These are phyloP conservation scores for Phoebastria nigripes DNA, from an alignment of 2,797 vertebrate species.

Conservation along the genomic window DNA sequence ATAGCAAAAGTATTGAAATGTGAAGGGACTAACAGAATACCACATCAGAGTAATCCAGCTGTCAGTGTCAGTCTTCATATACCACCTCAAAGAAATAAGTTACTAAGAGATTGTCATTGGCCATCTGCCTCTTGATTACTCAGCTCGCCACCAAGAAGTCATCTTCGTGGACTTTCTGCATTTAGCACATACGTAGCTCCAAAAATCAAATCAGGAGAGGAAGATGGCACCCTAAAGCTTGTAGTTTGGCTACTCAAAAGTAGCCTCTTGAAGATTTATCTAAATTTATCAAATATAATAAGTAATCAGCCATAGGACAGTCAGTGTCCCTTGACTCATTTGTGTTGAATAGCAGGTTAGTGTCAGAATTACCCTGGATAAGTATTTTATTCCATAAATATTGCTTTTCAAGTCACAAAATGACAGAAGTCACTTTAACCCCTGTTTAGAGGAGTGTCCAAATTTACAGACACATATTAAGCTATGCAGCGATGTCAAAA, in stretches of 20 bases:
- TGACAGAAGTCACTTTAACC: background rate
- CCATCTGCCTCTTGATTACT: background rate
- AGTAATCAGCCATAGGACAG: background rate
- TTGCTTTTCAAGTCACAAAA: background rate
- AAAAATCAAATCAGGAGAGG: background rate
- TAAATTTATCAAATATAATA: background rate
- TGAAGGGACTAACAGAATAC: background rate
- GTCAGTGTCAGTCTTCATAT: background rate
- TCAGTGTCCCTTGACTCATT: background rate
- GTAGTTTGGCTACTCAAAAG: background rate
- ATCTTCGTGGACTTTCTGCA: background rate
- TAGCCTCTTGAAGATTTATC: background rate
- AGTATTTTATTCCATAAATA: background rate
- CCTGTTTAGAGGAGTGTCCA: background rate
- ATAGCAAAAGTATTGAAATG: background rate
- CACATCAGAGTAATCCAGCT: background rate
- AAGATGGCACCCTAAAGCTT: background rate
- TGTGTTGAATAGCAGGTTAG: background rate
- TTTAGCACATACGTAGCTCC: fast-evolving
- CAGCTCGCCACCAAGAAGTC: background rate
- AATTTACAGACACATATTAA: background rate
- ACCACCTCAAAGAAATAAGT: background rate
- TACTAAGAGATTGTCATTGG: background rate
- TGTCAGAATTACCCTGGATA: background rate
- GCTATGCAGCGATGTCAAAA: background rate